These are phyloP conservation scores for Cyphomyrmex costatus DNA, from an alignment of 1,140 invertebrate genomes.

Conservation along the genomic window DNA sequence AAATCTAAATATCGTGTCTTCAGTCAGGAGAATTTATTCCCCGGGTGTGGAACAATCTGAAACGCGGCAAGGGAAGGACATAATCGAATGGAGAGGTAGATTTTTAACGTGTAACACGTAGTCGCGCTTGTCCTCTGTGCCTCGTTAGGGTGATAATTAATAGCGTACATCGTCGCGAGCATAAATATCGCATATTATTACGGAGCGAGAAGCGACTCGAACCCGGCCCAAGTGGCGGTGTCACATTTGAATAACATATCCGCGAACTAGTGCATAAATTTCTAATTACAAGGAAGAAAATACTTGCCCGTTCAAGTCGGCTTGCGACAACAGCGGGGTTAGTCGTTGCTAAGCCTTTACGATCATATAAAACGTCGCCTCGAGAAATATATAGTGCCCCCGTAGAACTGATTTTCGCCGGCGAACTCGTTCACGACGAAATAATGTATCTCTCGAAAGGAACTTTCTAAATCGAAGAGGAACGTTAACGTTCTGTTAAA, in stretches of 20 bases:
- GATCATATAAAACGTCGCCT: constrained; percentile 59
- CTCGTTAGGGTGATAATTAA: constrained; percentile 84
- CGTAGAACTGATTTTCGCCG: constrained; percentile 44
- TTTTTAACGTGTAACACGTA: constrained; percentile 66
- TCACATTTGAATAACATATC: constrained; percentile 86
- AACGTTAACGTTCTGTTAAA: not conserved
- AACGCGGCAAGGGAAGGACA: not conserved
- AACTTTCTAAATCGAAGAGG: constrained; percentile 33
- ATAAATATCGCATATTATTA: constrained; percentile 81
- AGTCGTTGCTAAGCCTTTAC: constrained; percentile 31
- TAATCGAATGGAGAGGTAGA: constrained; percentile 49
- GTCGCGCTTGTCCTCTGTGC: constrained; percentile 72
- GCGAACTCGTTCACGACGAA: not conserved
- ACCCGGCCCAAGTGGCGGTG: constrained; percentile 77
- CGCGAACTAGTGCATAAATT: constrained; percentile 85
- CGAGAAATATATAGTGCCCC: constrained; percentile 29
- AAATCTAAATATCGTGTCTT: not conserved
- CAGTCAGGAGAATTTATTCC: not conserved
- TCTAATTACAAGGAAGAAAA: constrained; percentile 85
- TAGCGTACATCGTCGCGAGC: constrained; percentile 72
- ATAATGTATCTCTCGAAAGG: constrained; percentile 20
- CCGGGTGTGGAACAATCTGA: constrained; percentile 21
- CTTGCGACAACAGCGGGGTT: constrained; percentile 24
- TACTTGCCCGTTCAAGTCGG: constrained; percentile 39
- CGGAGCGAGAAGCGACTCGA: constrained; percentile 67